Base-by-base conservation (phyloP, 1,140 invertebrate species). In the Heliconius nattereri region DNA sequence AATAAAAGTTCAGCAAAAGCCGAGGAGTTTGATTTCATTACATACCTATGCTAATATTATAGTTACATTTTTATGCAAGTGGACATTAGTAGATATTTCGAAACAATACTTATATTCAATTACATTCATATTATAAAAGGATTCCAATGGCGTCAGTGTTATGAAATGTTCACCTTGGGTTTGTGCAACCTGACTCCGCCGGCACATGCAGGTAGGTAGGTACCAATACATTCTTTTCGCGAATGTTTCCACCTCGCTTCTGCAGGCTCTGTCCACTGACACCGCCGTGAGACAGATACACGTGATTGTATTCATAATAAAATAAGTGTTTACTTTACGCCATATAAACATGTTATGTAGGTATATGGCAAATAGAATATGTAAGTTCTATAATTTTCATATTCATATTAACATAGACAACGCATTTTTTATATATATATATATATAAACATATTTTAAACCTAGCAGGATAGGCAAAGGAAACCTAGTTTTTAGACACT, bases 111-210 rank as follows among this genome's bases (percentile, higher is more conserved):
- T 76, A 77, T 84, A 83, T 85, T 81, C 73, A 78, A 85, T 85
- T 85, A 83, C 82, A 82, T 45, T 57, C 13, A 78, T 19, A 74
- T 52, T 76, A 83, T 82, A 82, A 81, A 84, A 76, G 80, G 85
- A 87, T 87, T 84, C 83, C 85, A 83, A 81, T 81, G 49, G 77
- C 79, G 79, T 83, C 82, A 78, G 85, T 88, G 86, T 90, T 90
- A 87, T 90, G 87, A 89, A 89, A 90, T 81, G 71, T 75, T 89
- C 84, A 90, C 90, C 88, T 90, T 90, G 90, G 82, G 85, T 84
- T 81, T 89, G 81, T 86, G 82, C 60, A 85, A 91, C 78, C 20
- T 75, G 89, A 90, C 80, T 82, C 52, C 78, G 79, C 87, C 87
- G 87, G 83, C 83, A 37, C 40, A 45, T 13, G 40, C 16, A 45